These are phyloP conservation scores for Paradisaea rubra DNA, from an alignment of 2,113 vertebrate genomes.

Conservation along the genomic window DNA sequence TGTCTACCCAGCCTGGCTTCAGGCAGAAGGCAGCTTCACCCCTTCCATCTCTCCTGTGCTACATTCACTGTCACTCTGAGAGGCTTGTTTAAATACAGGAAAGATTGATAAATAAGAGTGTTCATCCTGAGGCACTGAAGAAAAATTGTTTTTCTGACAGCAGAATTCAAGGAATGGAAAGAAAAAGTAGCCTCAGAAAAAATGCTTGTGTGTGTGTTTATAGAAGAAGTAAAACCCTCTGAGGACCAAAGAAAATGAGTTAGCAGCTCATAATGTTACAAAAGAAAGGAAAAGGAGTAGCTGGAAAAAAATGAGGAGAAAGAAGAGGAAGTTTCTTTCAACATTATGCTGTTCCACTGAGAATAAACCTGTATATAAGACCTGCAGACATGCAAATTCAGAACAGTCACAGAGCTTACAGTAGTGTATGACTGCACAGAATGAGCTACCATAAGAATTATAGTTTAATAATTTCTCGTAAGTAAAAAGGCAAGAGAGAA, in stretches of 20 bases:
- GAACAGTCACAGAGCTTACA: neutral
- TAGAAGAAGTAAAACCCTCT: neutral
- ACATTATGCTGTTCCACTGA: neutral
- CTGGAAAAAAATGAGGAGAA: neutral
- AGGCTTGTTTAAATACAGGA: neutral
- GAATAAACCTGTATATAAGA: neutral
- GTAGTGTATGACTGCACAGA: neutral
- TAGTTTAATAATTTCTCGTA: neutral
- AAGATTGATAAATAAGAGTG: neutral
- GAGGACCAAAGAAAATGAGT: neutral
- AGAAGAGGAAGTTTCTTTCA: neutral
- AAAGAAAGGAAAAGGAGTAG: neutral
- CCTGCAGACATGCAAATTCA: neutral
- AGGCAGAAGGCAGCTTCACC: neutral
- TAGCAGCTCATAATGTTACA: neutral
- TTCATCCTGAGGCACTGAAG: neutral
- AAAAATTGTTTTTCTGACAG: neutral
- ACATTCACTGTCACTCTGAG: neutral
- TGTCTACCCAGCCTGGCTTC: neutral
- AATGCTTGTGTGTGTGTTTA: neutral
- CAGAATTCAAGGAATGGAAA: neutral
- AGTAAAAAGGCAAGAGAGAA: neutral
- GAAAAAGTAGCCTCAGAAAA: neutral
- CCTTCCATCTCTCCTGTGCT: neutral
- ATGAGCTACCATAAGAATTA: neutral